Evolutionary conservation across 2,797 vertebrate genomes (phyloP).

Genomic region (Sardinella longiceps): DNA sequence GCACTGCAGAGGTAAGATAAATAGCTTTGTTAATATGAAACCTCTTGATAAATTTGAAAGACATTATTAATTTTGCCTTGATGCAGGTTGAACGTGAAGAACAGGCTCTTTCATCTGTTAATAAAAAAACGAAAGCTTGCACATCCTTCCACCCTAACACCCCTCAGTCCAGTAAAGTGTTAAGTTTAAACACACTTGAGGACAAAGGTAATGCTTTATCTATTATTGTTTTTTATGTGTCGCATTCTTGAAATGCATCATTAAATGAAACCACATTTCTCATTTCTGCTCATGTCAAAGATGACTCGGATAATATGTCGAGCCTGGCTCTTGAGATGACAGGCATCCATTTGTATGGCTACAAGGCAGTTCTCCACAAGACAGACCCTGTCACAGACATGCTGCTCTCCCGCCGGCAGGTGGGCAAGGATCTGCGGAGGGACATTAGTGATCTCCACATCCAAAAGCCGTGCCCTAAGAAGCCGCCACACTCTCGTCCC

Average conservation of each 20-base stretch:
- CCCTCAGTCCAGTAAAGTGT: conserved; percentile 21
- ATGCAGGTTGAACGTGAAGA: neutral
- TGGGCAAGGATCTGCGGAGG: conserved; percentile 40
- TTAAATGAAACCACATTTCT: neutral
- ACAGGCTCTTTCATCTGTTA: neutral
- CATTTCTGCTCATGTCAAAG: neutral
- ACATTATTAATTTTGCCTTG: neutral
- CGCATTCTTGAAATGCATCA: neutral
- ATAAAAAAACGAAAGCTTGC: neutral
- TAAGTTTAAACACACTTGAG: neutral
- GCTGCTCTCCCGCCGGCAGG: conserved; percentile 44
- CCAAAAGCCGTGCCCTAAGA: neutral
- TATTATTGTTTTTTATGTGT: neutral
- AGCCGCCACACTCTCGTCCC: neutral
- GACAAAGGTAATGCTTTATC: conserved; percentile 23
- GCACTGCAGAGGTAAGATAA: neutral
- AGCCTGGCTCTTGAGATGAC: neutral
- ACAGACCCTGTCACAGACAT: conserved; percentile 46
- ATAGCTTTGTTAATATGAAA: no score
- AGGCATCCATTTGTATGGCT: conserved; percentile 55
- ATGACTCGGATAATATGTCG: neutral
- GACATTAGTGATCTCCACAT: conserved; percentile 46
- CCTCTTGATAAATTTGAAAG: neutral
- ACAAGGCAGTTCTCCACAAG: conserved; percentile 53
- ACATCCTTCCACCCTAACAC: conserved; percentile 32